Base-by-base conservation (phyloP, 2,113 vertebrate species). In the Camelus dromedarius region DNA sequence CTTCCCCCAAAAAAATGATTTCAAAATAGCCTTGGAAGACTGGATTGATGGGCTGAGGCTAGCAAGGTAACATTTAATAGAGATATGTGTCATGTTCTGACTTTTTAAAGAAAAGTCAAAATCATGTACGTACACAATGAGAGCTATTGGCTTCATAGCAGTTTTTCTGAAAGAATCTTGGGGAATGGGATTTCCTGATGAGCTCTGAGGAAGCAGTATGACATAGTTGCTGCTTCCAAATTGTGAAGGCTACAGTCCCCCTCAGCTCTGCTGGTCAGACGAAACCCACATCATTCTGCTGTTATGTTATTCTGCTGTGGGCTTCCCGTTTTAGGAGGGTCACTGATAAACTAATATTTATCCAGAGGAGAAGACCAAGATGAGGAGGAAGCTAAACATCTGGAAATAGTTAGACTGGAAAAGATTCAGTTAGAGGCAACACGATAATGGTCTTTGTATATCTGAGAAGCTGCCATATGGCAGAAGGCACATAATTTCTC, bases 261-360 rank as follows among this genome's bases (percentile, higher is more conserved):
- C 69, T 88, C 50, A 86, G 60, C 42, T 83, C 50, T 35, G 8
- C 48, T 64, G 77, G 24, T 48, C 77, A 64, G 50, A 52, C 28
- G 35, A 85, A 70, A 69, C 54, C 80, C 28, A 60, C 24, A 28
- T 88, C 70, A 72, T 80, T 89, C 35, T 87, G 48, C 92, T 96
- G 19, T 69, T 89, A n/a, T 72, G 64, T 72, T 79, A 24, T 58
- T 90, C 64, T 96, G 67, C 24, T 92, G 83, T 95, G 50, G 56
- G 69, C 54, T 83, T 58, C 79, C 79, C 69, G 46, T 96, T 96
- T 96, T 96, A 35, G 54, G 52, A 83, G 90, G 86, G 87, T 90
- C 87, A 89, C 46, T 96, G 83, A 89, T 87, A 92, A 91, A 95
- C 92, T 95, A 89, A 38, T 96, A 87, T 95, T 95, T 96, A 79